phyloP scores from a whole-genome alignment of 2,113 vertebrate genomes.

The Syngnathus scovelli region DNA sequence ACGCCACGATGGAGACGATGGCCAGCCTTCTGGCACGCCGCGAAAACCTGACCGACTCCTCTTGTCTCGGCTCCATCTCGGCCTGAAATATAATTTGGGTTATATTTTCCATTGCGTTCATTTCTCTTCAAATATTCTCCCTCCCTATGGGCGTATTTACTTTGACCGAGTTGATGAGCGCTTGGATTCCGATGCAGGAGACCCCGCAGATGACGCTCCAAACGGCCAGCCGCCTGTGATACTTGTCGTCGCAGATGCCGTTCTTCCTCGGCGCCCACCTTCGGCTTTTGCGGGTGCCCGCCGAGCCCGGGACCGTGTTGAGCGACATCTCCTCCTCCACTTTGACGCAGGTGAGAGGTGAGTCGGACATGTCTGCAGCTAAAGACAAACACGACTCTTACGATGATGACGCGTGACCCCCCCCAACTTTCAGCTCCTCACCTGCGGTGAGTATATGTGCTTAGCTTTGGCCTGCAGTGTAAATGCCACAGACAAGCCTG shows the following conservation, averaged over 20 bases:
- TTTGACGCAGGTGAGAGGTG: not conserved
- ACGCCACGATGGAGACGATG: slow-evolving; percentile 63
- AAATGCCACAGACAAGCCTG: not conserved
- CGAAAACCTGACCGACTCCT: accelerated
- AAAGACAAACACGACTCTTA: not conserved
- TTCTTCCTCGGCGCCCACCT: no score
- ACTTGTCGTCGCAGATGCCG: not conserved
- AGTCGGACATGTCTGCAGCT: not conserved
- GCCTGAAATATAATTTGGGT: slow-evolving; percentile 28
- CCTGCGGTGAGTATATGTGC: no score
- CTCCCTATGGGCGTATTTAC: slow-evolving; percentile 23
- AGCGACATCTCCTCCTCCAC: slow-evolving; percentile 1
- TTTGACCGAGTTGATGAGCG: slow-evolving; percentile 73
- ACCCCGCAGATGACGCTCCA: slow-evolving; percentile 79
- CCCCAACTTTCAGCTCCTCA: no score
- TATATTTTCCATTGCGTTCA: not conserved
- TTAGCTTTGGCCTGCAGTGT: not conserved
- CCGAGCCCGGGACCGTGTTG: not conserved
- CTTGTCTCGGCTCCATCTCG: not conserved
- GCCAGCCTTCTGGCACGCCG: slow-evolving; percentile 51
- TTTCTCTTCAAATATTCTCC: not conserved
- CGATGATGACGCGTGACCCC: no score
- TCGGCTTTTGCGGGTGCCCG: not conserved
- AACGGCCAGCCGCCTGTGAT: slow-evolving; percentile 70
- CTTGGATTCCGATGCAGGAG: slow-evolving; percentile 74